These are phyloP conservation scores for Ormyrus nitidulus DNA, from an alignment of 2,888 invertebrate species.

Conservation along the genomic window DNA sequence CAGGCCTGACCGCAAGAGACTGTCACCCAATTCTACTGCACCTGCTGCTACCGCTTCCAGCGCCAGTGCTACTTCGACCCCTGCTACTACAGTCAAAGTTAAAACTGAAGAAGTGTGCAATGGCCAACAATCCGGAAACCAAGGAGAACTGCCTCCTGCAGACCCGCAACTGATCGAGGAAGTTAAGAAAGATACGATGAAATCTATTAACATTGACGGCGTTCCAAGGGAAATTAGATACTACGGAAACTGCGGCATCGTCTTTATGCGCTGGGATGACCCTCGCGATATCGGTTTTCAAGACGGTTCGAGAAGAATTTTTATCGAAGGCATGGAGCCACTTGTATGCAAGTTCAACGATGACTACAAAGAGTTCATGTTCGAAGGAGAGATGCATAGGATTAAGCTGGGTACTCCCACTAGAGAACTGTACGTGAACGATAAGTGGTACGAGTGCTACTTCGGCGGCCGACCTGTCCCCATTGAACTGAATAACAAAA, in stretches of 20 bases:
- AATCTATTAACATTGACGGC: conserved; percentile 89
- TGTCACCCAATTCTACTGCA: not conserved
- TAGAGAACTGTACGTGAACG: conserved; percentile 92
- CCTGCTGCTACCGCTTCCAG: not conserved
- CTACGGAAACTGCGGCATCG: conserved; percentile 90
- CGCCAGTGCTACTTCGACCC: not conserved
- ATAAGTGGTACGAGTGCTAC: conserved; percentile 92
- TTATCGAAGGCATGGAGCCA: conserved; percentile 86
- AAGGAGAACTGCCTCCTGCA: conserved; percentile 73
- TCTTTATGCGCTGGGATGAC: conserved; percentile 90
- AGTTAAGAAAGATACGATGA: conserved; percentile 83
- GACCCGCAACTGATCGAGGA: conserved; percentile 76
- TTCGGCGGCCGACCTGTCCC: conserved; percentile 92
- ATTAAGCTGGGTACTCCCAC: conserved; percentile 95
- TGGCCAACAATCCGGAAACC: too few species aligned
- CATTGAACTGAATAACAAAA: conserved; percentile 87
- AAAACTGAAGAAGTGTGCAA: too few species aligned
- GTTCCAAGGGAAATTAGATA: conserved; percentile 88
- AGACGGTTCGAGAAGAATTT: conserved; percentile 84
- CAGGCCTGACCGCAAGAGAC: conserved; percentile 17
- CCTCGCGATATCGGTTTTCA: conserved; percentile 91
- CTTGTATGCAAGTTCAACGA: conserved; percentile 81
- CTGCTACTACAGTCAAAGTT: too few species aligned
- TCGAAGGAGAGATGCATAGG: conserved; percentile 84
- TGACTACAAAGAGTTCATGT: conserved; percentile 83